Evolutionary conservation across 2,888 invertebrate species (phyloP).

Genomic region (Stenodera caucasica): DNA sequence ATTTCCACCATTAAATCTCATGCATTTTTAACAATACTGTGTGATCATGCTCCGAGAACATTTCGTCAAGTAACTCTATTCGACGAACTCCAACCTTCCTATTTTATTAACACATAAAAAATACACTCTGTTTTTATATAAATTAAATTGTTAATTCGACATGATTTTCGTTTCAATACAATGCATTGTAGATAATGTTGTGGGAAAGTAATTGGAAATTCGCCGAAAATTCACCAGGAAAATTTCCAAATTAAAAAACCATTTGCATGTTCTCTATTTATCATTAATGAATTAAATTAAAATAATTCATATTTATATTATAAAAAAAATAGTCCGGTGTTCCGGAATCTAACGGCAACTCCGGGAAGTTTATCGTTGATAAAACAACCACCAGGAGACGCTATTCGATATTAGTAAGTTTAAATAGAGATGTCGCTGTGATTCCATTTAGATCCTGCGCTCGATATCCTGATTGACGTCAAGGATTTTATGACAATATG

Average conservation of each 20-base stretch:
- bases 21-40: conserved; percentile 23
- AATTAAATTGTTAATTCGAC: conserved; percentile 11
- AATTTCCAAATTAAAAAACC: no score
- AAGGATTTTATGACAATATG: not conserved
- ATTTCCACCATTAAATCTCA: conserved; percentile 23
- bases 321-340: not conserved
- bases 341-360: not conserved
- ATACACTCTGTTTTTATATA: not conserved
- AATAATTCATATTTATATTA: no score
- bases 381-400: not conserved
- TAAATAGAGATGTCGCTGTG: not conserved
- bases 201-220: no score
- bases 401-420: not conserved
- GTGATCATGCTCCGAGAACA: conserved; percentile 14
- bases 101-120: no score
- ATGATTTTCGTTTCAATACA: no score
- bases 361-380: not conserved
- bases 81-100: conserved; percentile 9
- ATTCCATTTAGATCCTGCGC: not conserved
- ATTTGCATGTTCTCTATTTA: no score
- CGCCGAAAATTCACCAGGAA: no score
- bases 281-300: no score
- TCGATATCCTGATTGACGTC: not conserved
- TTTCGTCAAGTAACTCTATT: conserved; percentile 17
- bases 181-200: no score